phyloP scores from a whole-genome alignment of 2,113 vertebrate genomes.

The Potamarius usumacintae region DNA sequence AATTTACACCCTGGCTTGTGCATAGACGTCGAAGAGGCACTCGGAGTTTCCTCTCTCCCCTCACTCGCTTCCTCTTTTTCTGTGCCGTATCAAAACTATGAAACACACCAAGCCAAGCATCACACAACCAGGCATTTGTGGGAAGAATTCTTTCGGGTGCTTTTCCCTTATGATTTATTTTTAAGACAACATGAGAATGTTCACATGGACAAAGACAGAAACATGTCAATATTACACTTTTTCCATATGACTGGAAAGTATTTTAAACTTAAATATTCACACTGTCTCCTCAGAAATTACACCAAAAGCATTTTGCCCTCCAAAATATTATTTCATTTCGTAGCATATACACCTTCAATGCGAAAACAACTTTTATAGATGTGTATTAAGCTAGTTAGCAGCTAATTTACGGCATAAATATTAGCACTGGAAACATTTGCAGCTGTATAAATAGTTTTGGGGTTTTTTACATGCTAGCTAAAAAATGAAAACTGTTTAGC shows the following conservation, averaged over 20 bases:
- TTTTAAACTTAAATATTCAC: background rate
- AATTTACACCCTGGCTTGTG: background rate
- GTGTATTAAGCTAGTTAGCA: background rate
- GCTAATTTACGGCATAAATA: background rate
- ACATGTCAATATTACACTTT: background rate
- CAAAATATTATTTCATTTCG: background rate
- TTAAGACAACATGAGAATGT: background rate
- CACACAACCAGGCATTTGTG: conserved; percentile 1
- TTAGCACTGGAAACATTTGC: background rate
- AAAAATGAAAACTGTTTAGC: background rate
- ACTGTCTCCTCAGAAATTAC: background rate
- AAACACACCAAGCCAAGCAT: conserved; percentile 14
- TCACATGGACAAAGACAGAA: conserved; percentile 7
- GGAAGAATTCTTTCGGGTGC: conserved; percentile 10
- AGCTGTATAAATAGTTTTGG: background rate
- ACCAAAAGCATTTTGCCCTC: background rate
- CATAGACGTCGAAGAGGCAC: background rate
- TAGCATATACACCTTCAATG: background rate
- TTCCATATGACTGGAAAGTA: background rate
- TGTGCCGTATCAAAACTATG: background rate
- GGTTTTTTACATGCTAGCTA: background rate
- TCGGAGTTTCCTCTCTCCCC: background rate
- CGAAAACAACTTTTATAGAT: background rate
- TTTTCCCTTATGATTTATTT: background rate
- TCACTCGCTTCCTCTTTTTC: background rate